phyloP scores from a whole-genome alignment of 1,140 invertebrate genomes.

The Dufourea novaeangliae region DNA sequence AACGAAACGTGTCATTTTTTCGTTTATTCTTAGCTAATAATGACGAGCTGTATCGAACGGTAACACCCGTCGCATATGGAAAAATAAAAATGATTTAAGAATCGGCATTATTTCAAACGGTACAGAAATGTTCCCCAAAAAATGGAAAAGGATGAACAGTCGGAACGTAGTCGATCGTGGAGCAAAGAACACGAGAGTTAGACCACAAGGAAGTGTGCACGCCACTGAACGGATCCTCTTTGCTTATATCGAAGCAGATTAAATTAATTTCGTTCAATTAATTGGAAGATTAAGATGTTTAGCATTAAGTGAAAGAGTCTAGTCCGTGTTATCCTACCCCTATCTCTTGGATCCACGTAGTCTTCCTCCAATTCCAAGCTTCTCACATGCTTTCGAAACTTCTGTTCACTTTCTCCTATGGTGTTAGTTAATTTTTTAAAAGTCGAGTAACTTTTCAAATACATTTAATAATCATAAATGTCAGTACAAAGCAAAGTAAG shows the following conservation, averaged over 20 bases:
- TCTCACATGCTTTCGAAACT: neutral
- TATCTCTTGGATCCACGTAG: constrained; percentile 8
- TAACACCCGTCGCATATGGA: too few relatives aligned
- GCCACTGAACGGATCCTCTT: constrained; percentile 60
- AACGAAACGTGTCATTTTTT: neutral
- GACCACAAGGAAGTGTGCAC: neutral
- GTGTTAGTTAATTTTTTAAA: neutral
- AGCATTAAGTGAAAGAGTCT: constrained; percentile 72
- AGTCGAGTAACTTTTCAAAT: neutral
- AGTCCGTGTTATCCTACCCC: constrained; percentile 44
- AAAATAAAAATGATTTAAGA: too few relatives aligned
- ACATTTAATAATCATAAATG: neutral
- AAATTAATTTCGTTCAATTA: constrained; percentile 76
- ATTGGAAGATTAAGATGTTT: constrained; percentile 76
- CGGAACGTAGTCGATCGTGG: neutral
- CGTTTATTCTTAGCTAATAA: neutral
- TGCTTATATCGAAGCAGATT: constrained; percentile 74
- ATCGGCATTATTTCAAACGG: neutral
- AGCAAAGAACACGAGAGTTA: neutral
- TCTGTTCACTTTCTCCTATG: neutral
- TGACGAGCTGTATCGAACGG: too few relatives aligned
- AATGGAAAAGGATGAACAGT: neutral
- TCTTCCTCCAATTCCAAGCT: constrained; percentile 2
- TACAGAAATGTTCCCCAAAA: too few relatives aligned
- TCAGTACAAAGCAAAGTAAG: too few relatives aligned